Conservation (phyloP, 2,797 vertebrate genomes). For the Coreius guichenoti region DNA sequence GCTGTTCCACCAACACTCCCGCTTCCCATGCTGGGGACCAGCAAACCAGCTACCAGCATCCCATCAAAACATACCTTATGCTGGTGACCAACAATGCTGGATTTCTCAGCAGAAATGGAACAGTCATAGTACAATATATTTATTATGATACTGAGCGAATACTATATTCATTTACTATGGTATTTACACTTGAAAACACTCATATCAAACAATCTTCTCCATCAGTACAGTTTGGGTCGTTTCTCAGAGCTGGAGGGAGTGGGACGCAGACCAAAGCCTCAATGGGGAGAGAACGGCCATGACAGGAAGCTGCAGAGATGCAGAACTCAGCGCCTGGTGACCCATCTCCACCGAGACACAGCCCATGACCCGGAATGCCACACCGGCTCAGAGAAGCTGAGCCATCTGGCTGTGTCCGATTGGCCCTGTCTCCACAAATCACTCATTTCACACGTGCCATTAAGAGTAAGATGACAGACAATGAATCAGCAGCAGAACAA, state of each 20-base stretch:
- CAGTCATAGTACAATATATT: not conserved
- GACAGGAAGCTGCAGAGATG: slow-evolving; percentile 68
- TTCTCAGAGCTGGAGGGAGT: slow-evolving; percentile 63
- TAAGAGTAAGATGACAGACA: slow-evolving; percentile 74
- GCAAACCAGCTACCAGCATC: too few relatives aligned
- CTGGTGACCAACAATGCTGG: too few relatives aligned
- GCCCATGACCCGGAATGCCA: slow-evolving; percentile 49
- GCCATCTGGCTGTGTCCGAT: slow-evolving; percentile 53
- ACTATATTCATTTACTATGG: not conserved
- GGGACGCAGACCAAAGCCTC: slow-evolving; percentile 60
- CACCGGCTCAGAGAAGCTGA: slow-evolving; percentile 20
- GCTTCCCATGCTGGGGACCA: not conserved
- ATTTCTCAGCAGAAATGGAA: not conserved
- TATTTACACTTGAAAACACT: slow-evolving; percentile 16
- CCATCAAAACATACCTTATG: too few relatives aligned
- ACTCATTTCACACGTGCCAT: slow-evolving; percentile 70
- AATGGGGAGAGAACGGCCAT: slow-evolving; percentile 62
- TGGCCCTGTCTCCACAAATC: slow-evolving; percentile 62
- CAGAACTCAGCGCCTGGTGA: slow-evolving; percentile 52
- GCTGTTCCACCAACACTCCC: not conserved
- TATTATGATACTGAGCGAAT: not conserved
- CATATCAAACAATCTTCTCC: slow-evolving; percentile 9
- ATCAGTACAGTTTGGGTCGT: slow-evolving; percentile 70
- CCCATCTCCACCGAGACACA: slow-evolving; percentile 63
- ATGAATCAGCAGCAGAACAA: not conserved